Percentiles rank a stretch among this genome's conserved stretches.
Conservation (phyloP, 2,113 vertebrate species). For the Paramisgurnus dabryanus region DNA sequence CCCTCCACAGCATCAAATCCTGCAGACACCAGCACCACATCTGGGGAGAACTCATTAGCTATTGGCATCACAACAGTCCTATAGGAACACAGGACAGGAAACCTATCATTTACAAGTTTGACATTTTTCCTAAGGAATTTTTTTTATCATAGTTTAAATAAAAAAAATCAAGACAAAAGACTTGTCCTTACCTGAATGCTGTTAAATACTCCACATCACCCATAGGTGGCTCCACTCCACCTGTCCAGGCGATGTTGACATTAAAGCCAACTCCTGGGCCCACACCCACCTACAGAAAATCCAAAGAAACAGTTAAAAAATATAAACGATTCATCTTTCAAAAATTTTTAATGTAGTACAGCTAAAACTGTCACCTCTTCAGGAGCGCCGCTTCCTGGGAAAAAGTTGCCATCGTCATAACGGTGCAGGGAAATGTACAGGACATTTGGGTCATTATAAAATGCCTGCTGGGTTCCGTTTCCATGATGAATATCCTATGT, state of each 20-base stretch:
- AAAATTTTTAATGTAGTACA: background rate
- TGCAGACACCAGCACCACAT: conserved; percentile 85
- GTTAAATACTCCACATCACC: conserved; percentile 86
- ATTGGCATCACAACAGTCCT: conserved; percentile 91
- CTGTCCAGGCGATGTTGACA: conserved; percentile 87
- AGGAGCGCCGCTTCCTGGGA: conserved; percentile 84
- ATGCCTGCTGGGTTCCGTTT: conserved; percentile 85
- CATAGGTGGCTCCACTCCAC: conserved; percentile 84
- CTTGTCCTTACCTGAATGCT: conserved; percentile 77
- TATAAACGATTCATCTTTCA: background rate
- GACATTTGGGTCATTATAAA: conserved; percentile 82
- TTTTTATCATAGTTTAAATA: too few species aligned
- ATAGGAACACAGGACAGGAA: conserved; percentile 46
- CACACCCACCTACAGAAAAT: conserved; percentile 76
- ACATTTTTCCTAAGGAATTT: too few species aligned
- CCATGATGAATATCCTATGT: conserved; percentile 86
- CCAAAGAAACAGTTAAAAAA: conserved; percentile 18
- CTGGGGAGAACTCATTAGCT: conserved; percentile 83
- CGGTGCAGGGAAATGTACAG: conserved; percentile 86
- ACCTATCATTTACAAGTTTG: background rate
- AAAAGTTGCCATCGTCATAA: conserved; percentile 88
- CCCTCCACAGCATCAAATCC: conserved; percentile 88
- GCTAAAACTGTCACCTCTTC: conserved; percentile 75
- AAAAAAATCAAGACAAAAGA: background rate
- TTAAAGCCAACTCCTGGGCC: conserved; percentile 84